Conservation (phyloP, 2,797 vertebrate species). For the Parauchenoglanis ngamensis region DNA sequence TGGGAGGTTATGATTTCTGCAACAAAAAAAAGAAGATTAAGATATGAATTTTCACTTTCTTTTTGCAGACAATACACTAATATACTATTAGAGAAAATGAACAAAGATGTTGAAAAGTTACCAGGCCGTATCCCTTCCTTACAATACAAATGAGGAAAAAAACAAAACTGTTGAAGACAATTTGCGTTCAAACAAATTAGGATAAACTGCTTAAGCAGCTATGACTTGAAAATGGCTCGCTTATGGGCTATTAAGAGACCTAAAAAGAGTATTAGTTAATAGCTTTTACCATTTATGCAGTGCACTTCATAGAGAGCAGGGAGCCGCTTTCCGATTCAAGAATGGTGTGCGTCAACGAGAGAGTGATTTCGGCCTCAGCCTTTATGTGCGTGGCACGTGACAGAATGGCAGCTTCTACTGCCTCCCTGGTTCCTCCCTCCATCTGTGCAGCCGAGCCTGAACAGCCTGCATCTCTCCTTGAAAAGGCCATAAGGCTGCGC, state of each 20-base stretch:
- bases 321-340: neutral
- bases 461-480: slow-evolving; percentile 54
- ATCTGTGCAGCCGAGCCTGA: slow-evolving; percentile 53
- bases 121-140: neutral
- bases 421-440: slow-evolving; percentile 34
- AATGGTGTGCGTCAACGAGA: slow-evolving; percentile 1
- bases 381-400: slow-evolving; percentile 14
- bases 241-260: slow-evolving; percentile 26
- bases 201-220: neutral
- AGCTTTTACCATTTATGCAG: slow-evolving; percentile 6
- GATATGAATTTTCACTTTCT: slow-evolving; percentile 1
- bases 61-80: neutral
- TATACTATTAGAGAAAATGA: neutral
- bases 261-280: neutral
- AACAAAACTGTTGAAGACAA: slow-evolving; percentile 5
- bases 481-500: slow-evolving; percentile 62
- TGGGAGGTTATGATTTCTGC: neutral
- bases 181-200: slow-evolving; percentile 18
- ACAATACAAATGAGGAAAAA: neutral
- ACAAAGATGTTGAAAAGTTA: slow-evolving; percentile 6
- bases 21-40: neutral
- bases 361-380: slow-evolving; percentile 11
- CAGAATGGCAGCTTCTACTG: slow-evolving; percentile 27
- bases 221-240: slow-evolving; percentile 17
- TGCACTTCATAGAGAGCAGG: neutral